These are phyloP conservation scores for Lordiphosa fenestrarum DNA, from an alignment of 2,888 invertebrate genomes.

Conservation along the genomic window DNA sequence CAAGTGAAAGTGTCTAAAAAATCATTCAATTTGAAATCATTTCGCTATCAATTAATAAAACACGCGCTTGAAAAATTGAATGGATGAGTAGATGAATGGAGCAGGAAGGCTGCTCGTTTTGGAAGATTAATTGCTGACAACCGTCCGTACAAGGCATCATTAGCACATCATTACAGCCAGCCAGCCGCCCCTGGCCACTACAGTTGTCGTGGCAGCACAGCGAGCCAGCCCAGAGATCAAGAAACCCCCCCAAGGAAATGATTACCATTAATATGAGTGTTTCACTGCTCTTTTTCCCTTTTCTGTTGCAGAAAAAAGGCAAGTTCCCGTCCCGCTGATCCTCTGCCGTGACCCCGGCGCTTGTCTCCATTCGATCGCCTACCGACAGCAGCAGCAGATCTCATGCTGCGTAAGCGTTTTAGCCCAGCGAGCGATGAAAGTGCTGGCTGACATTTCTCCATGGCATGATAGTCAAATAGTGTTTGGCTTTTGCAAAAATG, in stretches of 20 bases:
- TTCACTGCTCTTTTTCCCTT: neutral
- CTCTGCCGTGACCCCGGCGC: constrained; percentile 52
- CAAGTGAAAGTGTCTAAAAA: constrained; percentile 64
- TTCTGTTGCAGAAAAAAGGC: neutral
- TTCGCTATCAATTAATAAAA: constrained; percentile 73
- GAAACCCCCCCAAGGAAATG: constrained; percentile 1
- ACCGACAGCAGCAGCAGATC: constrained; percentile 27
- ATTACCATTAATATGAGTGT: too few species aligned
- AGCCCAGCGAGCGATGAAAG: constrained; percentile 48
- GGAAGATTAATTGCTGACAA: constrained; percentile 60
- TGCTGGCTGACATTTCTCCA: constrained; percentile 44
- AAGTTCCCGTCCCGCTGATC: constrained; percentile 11
- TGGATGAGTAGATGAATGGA: constrained; percentile 33
- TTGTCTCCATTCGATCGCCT: constrained; percentile 3
- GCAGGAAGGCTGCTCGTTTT: constrained; percentile 27
- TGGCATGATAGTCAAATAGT: constrained; percentile 57
- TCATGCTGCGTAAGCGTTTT: constrained; percentile 69
- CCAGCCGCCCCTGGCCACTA: constrained; percentile 7
- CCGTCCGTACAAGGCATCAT: constrained; percentile 45
- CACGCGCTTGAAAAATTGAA: constrained; percentile 32
- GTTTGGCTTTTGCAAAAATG: constrained; percentile 31
- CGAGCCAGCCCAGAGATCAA: neutral
- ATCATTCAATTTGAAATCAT: constrained; percentile 68
- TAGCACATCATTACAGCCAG: constrained; percentile 63
- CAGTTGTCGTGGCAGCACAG: neutral